These are phyloP conservation scores for Tholera decimalis DNA, from an alignment of 2,888 invertebrate species.

Conservation along the genomic window DNA sequence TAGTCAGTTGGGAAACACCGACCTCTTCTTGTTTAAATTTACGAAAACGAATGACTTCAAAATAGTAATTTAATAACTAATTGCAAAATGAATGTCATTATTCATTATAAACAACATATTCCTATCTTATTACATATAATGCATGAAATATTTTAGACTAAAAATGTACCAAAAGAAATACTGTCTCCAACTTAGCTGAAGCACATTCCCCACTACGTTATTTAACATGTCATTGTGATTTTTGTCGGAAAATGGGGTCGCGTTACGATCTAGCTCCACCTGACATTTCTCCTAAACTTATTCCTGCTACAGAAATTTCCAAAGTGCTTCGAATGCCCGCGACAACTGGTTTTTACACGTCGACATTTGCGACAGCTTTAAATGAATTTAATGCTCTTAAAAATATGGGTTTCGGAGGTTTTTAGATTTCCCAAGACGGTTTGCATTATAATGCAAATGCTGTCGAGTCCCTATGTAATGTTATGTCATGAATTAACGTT, in stretches of 20 bases:
- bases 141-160: constrained; percentile 13
- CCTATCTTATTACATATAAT: constrained; percentile 2
- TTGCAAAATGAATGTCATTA: too few relatives aligned
- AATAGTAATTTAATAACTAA: too few relatives aligned
- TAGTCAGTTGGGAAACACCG: too few relatives aligned
- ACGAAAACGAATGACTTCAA: too few relatives aligned
- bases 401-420: constrained; percentile 33
- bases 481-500: neutral
- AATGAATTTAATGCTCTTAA: constrained; percentile 39
- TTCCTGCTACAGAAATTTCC: constrained; percentile 35
- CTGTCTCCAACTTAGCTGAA: constrained; percentile 26
- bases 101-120: too few relatives aligned
- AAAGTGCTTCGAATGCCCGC: constrained; percentile 45
- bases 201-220: constrained; percentile 31
- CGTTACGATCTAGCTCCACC: constrained; percentile 37
- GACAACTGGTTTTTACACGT: constrained; percentile 57
- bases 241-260: constrained; percentile 51
- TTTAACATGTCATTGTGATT: constrained; percentile 47
- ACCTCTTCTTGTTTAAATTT: too few relatives aligned
- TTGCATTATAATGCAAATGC: constrained; percentile 34
- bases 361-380: constrained; percentile 27
- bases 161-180: constrained; percentile 7
- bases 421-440: constrained; percentile 17
- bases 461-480: neutral
- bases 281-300: constrained; percentile 46